Base-by-base conservation (phyloP, 2,113 vertebrate genomes). In the Axis porcinus region DNA sequence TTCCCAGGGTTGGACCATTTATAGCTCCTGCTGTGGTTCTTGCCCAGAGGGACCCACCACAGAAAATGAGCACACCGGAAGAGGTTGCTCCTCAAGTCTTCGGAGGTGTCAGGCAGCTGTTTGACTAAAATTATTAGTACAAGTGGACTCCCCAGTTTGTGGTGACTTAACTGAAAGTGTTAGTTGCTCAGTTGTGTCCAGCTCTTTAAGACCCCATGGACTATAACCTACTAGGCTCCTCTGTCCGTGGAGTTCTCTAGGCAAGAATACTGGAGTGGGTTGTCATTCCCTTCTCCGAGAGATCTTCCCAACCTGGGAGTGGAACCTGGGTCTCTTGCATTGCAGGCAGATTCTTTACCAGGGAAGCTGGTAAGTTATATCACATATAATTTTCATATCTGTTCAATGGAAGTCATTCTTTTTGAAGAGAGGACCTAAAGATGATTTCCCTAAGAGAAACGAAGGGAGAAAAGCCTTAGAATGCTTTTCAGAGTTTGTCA, bases 401-500 rank as follows among this genome's bases (percentile, higher is more conserved):
- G 60, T 25, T 74, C 82, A 85, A 97, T 91, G 79, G 60, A 86
- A 86, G 9, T 90, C 47, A 78, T 64, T 70, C 33, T 13, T 55
- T 96, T 87, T 87, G 70, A 96, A 94, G 40, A 40, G 55, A 79
- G 47, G 50, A 21, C 45, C 62, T 89, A 81, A 91, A 91, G 87
- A 93, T 70, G 7, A 97, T 70, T 95, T 93, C 33, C 33, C 92
- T 82, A 28, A 81, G 64, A 91, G 47, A 50, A 60, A 74, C 0
- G 28, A 50, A 33, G 30, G 30, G 50, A 58, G 55, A 87, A 89
- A 6, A 89, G 6, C 70, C 45, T 98, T 64, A 60, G 79, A 70
- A 90, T 30, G 25, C 5, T 78, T 94, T 97, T 40, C 76, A 83
- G 36, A 94, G 54, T 95, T 91, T 82, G 54, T 95, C 70, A 92